Conservation (phyloP, 37 sponge, comb jelly and placozoan species). For the Spongia lamella region DNA sequence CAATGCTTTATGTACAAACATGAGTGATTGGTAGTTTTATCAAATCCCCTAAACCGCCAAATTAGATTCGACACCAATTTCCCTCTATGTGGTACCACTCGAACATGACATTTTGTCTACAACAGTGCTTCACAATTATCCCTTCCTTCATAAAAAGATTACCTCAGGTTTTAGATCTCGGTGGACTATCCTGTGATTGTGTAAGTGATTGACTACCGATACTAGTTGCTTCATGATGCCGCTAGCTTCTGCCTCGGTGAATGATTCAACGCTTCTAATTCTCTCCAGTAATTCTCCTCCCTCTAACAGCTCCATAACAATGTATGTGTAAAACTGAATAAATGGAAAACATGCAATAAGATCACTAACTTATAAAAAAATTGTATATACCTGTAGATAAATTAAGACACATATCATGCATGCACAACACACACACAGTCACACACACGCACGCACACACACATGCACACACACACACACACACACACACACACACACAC, state of each 20-base stretch:
- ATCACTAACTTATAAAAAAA: background rate
- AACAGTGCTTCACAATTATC: no score
- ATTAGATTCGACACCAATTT: no score
- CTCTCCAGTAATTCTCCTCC: conserved; percentile 92
- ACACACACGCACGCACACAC: background rate
- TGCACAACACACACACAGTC: background rate
- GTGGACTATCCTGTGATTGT: conserved; percentile 88
- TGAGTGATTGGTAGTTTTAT: no score
- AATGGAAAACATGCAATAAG: background rate
- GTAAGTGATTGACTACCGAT: conserved; percentile 83
- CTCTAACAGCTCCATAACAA: conserved; percentile 85
- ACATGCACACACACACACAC: background rate
- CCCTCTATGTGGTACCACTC: no score
- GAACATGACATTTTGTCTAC: background rate
- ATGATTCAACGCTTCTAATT: conserved; percentile 63
- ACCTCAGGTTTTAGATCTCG: conserved; percentile 96
- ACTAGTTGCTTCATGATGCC: conserved; percentile 82
- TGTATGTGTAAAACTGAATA: conserved; percentile 81
- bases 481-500: background rate
- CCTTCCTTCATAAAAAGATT: background rate
- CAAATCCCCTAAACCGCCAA: no score
- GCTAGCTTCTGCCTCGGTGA: conserved; percentile 86
- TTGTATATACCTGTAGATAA: background rate
- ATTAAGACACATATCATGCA: background rate
- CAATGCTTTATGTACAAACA: no score